Base-by-base conservation (phyloP, 2,113 vertebrate genomes). In the Apeltes quadracus region DNA sequence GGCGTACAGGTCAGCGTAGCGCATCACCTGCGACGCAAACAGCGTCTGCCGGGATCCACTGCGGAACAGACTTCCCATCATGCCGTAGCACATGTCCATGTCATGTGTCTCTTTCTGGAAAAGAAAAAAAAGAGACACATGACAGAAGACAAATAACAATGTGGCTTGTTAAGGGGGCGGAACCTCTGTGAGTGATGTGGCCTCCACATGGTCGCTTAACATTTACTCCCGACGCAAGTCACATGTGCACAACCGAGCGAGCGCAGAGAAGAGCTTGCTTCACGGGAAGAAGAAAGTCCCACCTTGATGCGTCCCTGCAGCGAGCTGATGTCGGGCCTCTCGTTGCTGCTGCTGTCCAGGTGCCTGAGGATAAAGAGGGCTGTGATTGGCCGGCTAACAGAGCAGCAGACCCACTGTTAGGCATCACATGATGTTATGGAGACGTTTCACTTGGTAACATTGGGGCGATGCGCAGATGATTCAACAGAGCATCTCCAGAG, bases 1-100 rank as follows among this genome's bases (percentile, higher is more conserved):
- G 6, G 97, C 97, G 3, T 98, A 98, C 70, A 98, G 95, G 46
- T 98, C 97, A 0, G 96, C 97, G 0, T 98, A 98, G 34, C 96
- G 96, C 96, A 98, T 98, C 89, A 97, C 96, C 66, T 98, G 96
- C 74, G 96, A 98, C 58, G 97, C 97, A 70, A 98, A 98, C 48
- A 98, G 93, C 0, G 97, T 98, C 92, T 98, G 97, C 23, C 96
- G 92, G 5, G 97, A 98, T 58, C 97, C 96, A 0, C 96, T 98
- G 69, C 96, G 96, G 63, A 98, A 98, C 38, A 98, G 92, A 80
- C 96, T 98, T 53, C 97, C 97, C 96, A 96, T 98, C 97, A 98
- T 98, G 69, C 97, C 97, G 0, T 98, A 98, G 91, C 96, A 98
- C 97, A 98, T 98, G 78, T 98, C 97, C 97, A 98, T 98, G 90